Base-by-base conservation (phyloP, 2,888 invertebrate genomes). In the Zygothrica quintamaculata region DNA sequence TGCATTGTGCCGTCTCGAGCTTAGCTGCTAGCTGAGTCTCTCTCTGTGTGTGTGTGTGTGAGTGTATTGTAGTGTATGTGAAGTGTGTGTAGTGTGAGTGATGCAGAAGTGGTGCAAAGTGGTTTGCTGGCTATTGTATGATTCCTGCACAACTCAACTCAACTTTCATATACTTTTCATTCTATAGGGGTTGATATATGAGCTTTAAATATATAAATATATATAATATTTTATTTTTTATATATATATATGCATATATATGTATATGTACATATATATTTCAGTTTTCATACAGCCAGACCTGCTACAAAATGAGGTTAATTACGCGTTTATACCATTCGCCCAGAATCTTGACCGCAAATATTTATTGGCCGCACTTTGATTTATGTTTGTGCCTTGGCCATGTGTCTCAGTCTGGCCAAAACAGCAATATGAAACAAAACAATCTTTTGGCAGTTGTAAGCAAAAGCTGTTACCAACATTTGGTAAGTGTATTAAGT, bases 161-260 rank as follows among this genome's bases (percentile, higher is more conserved):
- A 36, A 16, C 46, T 25, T n/a, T n/a, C n/a, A n/a, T n/a, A n/a
- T n/a, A n/a, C n/a, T n/a, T n/a, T n/a, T n/a, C 40, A 15, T 40
- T 13, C 33, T 37, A 57, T 65, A 64, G 74, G 78, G 71, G 74
- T 71, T 87, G 79, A 80, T 86, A 80, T 77, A 84, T 80, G 78
- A 48, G 84, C 86, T 82, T 78, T 75, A 78, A 2, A 3, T 22
- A n/a, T n/a, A n/a, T n/a, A 33, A 26, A 26, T 26, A 69, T 69
- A 69, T 71, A 71, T 71, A 70, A 55, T n/a, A 70, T 70, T 69
- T 67, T 69, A 67, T 26, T 26, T 8, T 26, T 4, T 8, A 26
- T 26, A 29, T 3, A n/a, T 5, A 29, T 29, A 16, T 18, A n/a
- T 1, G 1, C 7, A 29, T 29, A 29, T 5, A 29, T 29, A 29